A percentile compares a stretch with the other conserved stretches of the same genome.
Conservation (phyloP, 37 sponge, comb jelly and placozoan genomes). For the Beroe forskalii region DNA sequence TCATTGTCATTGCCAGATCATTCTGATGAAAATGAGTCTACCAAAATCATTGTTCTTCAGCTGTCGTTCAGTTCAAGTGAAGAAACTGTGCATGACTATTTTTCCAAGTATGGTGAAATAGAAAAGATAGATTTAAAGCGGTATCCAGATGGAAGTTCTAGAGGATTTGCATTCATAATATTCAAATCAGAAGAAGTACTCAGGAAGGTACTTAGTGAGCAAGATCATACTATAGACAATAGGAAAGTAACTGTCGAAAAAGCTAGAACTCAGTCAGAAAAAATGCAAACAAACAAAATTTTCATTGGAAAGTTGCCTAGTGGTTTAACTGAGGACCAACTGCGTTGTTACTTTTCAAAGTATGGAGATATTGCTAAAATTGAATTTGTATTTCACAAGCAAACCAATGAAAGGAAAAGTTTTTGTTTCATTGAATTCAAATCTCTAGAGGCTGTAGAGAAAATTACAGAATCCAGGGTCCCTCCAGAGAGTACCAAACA, state of each 20-base stretch:
- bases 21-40: slow-evolving; percentile 54
- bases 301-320: slow-evolving; percentile 50
- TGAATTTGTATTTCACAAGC: slow-evolving; percentile 53
- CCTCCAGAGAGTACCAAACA: slow-evolving; percentile 52
- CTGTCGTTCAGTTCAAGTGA: slow-evolving; percentile 25
- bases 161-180: slow-evolving; percentile 54
- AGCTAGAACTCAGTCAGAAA: slow-evolving; percentile 33
- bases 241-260: slow-evolving; percentile 53
- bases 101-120: slow-evolving; percentile 46
- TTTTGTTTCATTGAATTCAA: slow-evolving; percentile 61
- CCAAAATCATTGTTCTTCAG: slow-evolving; percentile 54
- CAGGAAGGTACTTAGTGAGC: background rate
- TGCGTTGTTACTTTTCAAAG: slow-evolving; percentile 6
- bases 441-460: slow-evolving; percentile 2
- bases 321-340: slow-evolving; percentile 16
- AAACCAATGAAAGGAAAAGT: slow-evolving; percentile 30
- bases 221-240: slow-evolving; percentile 28
- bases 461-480: slow-evolving; percentile 7
- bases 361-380: slow-evolving; percentile 51
- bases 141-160: slow-evolving; percentile 47
- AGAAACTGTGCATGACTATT: slow-evolving; percentile 58
- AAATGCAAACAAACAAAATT: slow-evolving; percentile 63
- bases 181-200: background rate
- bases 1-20: slow-evolving; percentile 10
- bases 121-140: slow-evolving; percentile 62